Evolutionary conservation across 2,797 vertebrate genomes (phyloP), one percentile per base, ranked within the genome.

Genomic region (Saxicola maurus): DNA sequence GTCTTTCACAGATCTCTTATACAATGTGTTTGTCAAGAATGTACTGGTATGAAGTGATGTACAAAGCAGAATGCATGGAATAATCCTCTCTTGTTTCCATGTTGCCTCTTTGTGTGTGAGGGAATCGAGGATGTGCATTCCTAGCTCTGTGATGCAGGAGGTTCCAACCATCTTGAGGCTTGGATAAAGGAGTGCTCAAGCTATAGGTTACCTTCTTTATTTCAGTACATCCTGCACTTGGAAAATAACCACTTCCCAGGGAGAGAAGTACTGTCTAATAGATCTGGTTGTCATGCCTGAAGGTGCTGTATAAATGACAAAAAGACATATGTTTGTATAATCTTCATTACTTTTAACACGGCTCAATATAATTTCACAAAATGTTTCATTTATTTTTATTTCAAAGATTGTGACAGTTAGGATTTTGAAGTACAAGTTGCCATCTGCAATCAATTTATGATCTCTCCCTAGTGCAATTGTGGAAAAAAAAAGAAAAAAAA

Each of bases 361-460:
- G 94, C 96, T 96, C 95, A 94, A 94, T 97, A 96, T 97, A 96
- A 97, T 97, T 97, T 97, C 96, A 89, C 92, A 91, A 97, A 98
- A 98, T 97, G 96, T 97, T 98, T 96, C 96, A 97, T 97, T 97
- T 97, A 97, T 98, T 98, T 97, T 98, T 96, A 95, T 97, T 97
- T 97, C 95, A 96, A 96, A 96, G 95, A 96, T 92, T 96, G 96
- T 97, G 97, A 98, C 96, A 97, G 97, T 97, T 95, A 95, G 91
- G 95, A 98, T 97, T 96, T 97, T 98, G 95, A 97, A 97, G 96
- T 97, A 97, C 96, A 97, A 96, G 94, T 84, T 96, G 95, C 95
- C 98, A 98, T 98, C 97, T 98, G 98, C 94, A 96, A 98, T 96
- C 97, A 97, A 98, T 98, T 98, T 98, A 97, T 97, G 96, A 97